phyloP scores from a whole-genome alignment of 2,888 invertebrate species.

The Lasius platythorax region DNA sequence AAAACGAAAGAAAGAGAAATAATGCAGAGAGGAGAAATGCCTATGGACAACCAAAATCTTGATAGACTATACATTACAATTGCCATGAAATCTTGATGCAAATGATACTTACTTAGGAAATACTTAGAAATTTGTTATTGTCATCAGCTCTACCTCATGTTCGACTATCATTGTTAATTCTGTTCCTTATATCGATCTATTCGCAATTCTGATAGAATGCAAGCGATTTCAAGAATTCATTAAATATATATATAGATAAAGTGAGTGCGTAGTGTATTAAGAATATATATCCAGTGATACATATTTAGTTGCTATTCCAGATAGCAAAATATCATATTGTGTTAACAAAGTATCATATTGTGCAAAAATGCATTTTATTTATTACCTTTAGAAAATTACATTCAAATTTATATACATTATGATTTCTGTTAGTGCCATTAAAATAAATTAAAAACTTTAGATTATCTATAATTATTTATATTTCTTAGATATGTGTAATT shows the following conservation, averaged over 20 bases:
- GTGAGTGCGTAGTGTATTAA: neutral
- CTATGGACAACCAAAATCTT: neutral
- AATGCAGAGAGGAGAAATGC: neutral
- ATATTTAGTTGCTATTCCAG: neutral
- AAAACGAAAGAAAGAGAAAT: neutral
- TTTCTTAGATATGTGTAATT: too few relatives aligned
- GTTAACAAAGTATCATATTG: neutral
- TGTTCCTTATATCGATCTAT: neutral
- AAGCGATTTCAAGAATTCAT: conserved; percentile 1
- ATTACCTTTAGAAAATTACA: neutral
- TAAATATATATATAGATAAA: conserved; percentile 8
- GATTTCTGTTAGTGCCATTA: too few relatives aligned
- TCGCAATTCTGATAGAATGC: neutral
- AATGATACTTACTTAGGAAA: neutral
- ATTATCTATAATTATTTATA: too few relatives aligned
- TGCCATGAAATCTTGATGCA: conserved; percentile 40
- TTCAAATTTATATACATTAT: neutral
- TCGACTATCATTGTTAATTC: neutral
- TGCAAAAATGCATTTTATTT: neutral
- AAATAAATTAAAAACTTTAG: too few relatives aligned
- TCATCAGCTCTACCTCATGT: neutral
- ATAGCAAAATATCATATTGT: neutral
- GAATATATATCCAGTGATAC: neutral
- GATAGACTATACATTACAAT: conserved; percentile 9
- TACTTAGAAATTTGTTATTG: neutral